Conservation (phyloP, 2,797 vertebrate genomes). For the Acanthopagrus latus region DNA sequence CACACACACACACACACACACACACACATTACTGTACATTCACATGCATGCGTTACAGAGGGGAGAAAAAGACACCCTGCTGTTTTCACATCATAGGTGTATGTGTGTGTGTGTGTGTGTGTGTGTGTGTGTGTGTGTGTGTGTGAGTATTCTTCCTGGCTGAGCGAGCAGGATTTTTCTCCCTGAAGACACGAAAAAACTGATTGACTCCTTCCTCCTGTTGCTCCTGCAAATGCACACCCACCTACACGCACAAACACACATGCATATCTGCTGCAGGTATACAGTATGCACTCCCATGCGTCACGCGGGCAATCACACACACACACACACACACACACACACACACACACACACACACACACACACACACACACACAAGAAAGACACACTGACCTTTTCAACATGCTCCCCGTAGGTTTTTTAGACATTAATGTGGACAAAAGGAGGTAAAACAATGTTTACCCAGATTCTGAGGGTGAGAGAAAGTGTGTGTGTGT, state of each 20-base stretch:
- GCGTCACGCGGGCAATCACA: constrained; percentile 5
- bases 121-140: constrained; percentile 7
- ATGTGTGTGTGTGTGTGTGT: neutral
- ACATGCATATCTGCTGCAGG: constrained; percentile 2
- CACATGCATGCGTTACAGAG: constrained; percentile 7
- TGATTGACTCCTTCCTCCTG: constrained; percentile 40
- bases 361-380: neutral
- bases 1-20: constrained; percentile 2
- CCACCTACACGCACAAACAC: neutral
- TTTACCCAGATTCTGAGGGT: constrained; percentile 34
- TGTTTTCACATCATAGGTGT: neutral
- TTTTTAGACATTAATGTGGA: constrained; percentile 43
- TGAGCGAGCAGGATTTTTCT: constrained; percentile 40
- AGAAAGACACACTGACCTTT: constrained; percentile 12
- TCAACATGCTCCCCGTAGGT: constrained; percentile 23
- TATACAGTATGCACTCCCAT: neutral
- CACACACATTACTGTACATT: constrained; percentile 2
- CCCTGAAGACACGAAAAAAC: constrained; percentile 46
- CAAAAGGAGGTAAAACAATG: constrained; percentile 38
- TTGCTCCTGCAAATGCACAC: constrained; percentile 34
- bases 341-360: neutral
- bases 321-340: neutral
- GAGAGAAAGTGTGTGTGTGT: constrained; percentile 9
- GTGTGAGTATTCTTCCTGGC: constrained; percentile 11
- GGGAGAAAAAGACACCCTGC: constrained; percentile 42